Evolutionary conservation across 2,113 vertebrate genomes (phyloP), one percentile per base, ranked within the genome.

Genomic region (Nothobranchius kuhntae): DNA sequence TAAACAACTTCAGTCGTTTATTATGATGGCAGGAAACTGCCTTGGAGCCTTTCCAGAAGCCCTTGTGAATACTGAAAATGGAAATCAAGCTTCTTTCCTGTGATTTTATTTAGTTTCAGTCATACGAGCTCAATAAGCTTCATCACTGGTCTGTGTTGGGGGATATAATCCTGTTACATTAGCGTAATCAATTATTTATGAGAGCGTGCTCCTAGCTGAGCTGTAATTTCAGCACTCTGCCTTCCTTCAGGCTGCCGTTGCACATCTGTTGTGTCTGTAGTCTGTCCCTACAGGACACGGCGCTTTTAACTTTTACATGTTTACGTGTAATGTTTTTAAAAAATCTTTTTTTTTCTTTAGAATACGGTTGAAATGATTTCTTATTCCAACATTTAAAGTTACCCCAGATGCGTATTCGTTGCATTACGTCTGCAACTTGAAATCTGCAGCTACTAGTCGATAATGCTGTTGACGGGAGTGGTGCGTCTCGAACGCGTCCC

Each of bases 151-250:
- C 26, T 42, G 9, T 13, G 44, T 75, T 80, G 75, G 74, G 70
- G 71, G 83, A 69, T 81, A 84, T 91, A 90, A 90, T 89, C 87
- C 81, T 78, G 81, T 93, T 89, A 89, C 89, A 86, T 86, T 91
- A 88, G 84, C 77, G 71, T 81, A 80, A 93, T 93, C 83, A 92
- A 93, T 94, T 91, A 94, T 94, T 94, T 89, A 94, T 71, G 61
- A 65, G 58, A 68, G 71, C 82, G 46, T 81, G 86, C 79, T 75
- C 68, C 55, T 58, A 56, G 77, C 51, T 65, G 15, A 84, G 79
- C 89, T 94, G 92, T 87, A 92, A 93, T 93, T 93, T 91, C 92
- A 93, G 84, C 66, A 24, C 45, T 53, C 59, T 61, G 61, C 66
- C 15, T 44, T 61, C 53, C 26, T 44, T 53, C 46, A 55, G 57